A percentile compares a stretch with the other conserved stretches of the same genome.
Evolutionary conservation across 1,140 invertebrate genomes (phyloP).

Genomic region (Ips typographus): DNA sequence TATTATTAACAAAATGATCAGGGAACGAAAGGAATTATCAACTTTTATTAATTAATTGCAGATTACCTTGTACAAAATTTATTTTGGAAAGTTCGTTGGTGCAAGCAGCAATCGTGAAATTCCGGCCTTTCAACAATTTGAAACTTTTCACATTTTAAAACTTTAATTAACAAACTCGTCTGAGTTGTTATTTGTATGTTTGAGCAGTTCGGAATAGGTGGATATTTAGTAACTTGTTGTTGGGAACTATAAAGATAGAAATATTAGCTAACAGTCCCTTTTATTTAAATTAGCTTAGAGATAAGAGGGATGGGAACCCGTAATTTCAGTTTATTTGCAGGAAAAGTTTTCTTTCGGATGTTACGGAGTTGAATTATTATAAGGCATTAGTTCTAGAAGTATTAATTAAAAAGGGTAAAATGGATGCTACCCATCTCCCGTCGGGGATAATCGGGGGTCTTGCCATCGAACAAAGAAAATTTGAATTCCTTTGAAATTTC

Average conservation of each 20-base stretch:
- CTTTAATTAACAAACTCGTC: not conserved
- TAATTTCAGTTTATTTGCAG: conserved; percentile 28
- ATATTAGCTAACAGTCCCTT: conserved; percentile 22
- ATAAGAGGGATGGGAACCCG: conserved; percentile 5
- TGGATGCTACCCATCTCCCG: conserved; percentile 17
- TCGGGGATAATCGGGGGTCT: conserved; percentile 9
- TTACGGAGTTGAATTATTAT: conserved; percentile 30
- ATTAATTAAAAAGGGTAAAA: conserved; percentile 34
- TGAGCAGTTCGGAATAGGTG: not conserved
- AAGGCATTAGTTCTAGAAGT: conserved; percentile 28
- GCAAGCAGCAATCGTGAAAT: not conserved
- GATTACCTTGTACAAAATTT: not conserved
- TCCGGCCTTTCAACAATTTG: not conserved
- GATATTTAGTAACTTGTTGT: not conserved
- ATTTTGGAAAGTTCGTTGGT: not conserved
- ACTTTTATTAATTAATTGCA: not conserved
- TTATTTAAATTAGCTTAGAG: conserved; percentile 13
- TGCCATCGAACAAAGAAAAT: conserved; percentile 33
- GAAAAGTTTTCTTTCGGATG: conserved; percentile 27
- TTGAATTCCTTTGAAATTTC: conserved; percentile 36
- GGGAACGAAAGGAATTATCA: not conserved
- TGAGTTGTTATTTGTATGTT: not conserved
- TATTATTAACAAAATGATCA: no score
- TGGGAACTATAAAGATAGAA: conserved; percentile 21
- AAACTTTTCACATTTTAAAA: conserved; percentile 6